A percentile compares a stretch with the other conserved stretches of the same genome.
Evolutionary conservation across 2,888 invertebrate species (phyloP).

Genomic region (Melanophora roralis): DNA sequence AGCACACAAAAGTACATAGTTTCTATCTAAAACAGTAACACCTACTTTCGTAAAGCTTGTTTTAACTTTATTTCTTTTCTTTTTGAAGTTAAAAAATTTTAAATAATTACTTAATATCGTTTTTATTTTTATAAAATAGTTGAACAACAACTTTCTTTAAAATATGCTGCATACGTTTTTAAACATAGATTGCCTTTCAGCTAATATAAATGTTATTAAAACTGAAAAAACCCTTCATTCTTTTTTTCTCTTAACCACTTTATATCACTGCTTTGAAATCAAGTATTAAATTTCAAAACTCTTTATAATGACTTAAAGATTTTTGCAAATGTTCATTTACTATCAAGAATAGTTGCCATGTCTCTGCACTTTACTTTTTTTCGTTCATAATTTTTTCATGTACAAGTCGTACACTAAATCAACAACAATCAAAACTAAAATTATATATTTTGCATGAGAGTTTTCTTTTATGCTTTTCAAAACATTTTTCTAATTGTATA

Average conservation of each 20-base stretch:
- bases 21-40: too few species aligned
- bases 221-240: constrained; percentile 39
- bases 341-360: constrained; percentile 19
- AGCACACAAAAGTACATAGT: too few species aligned
- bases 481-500: too few species aligned
- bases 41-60: too few species aligned
- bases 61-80: neutral
- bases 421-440: too few species aligned
- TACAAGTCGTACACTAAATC: too few species aligned
- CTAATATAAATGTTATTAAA: constrained; percentile 31
- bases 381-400: too few species aligned
- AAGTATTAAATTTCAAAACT: constrained; percentile 47
- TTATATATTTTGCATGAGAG: too few species aligned
- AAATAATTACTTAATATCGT: neutral
- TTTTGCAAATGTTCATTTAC: neutral
- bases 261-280: constrained; percentile 33
- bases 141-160: constrained; percentile 37
- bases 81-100: neutral
- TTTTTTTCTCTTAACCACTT: constrained; percentile 25
- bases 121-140: neutral
- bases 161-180: neutral
- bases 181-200: neutral
- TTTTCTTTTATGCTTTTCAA: too few species aligned
- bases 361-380: too few species aligned
- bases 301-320: constrained; percentile 34